phyloP scores from a whole-genome alignment of 2,113 vertebrate genomes.

The Columba livia region DNA sequence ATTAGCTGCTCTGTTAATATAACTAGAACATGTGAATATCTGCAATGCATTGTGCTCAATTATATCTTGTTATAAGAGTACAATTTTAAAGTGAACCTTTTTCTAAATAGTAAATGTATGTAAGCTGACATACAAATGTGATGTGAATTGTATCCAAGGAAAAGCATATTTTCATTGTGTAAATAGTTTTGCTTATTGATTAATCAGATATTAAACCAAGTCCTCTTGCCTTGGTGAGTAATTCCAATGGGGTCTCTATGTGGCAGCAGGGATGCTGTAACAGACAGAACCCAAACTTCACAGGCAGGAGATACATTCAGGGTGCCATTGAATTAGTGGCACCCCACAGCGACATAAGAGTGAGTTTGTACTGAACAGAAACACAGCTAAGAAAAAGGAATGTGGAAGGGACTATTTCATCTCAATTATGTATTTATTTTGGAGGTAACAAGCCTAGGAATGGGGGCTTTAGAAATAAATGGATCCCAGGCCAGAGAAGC shows the following conservation, averaged over 20 bases:
- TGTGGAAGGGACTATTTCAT: background rate
- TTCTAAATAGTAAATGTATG: rapidly evolving
- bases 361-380: background rate
- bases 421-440: background rate
- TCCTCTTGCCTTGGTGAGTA: background rate
- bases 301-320: background rate
- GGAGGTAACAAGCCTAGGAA: background rate
- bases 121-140: background rate
- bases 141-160: background rate
- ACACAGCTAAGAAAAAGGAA: background rate
- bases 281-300: background rate
- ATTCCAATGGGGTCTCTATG: background rate
- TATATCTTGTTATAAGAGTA: background rate
- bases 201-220: background rate
- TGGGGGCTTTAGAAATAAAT: background rate
- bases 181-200: background rate
- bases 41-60: background rate
- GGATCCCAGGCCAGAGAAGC: background rate
- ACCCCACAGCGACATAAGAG: background rate
- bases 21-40: background rate
- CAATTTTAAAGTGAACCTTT: background rate
- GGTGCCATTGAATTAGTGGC: background rate
- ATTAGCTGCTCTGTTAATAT: background rate
- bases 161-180: background rate
- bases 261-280: background rate